Evolutionary conservation across 2,113 vertebrate species (phyloP).

Genomic region (Eonycteris spelaea): DNA sequence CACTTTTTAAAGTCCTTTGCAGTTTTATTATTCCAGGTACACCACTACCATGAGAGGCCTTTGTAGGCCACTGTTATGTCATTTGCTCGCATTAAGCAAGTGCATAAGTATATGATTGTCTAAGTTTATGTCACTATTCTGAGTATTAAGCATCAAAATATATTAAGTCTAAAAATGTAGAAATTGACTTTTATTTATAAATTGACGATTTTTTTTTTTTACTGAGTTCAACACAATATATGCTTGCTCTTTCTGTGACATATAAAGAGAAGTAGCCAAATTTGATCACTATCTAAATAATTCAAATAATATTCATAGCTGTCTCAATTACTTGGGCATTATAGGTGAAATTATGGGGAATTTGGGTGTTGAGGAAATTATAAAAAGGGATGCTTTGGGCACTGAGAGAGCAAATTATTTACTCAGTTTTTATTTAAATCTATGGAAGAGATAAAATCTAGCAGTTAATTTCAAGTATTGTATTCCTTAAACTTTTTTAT

Average conservation of each 20-base stretch:
- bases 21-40: constrained; percentile 65
- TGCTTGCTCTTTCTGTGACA: not conserved
- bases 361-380: not conserved
- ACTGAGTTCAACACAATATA: not conserved
- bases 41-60: not conserved
- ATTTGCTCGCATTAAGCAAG: constrained; percentile 21
- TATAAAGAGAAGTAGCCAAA: not conserved
- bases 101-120: not conserved
- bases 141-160: constrained; percentile 44
- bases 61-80: not conserved
- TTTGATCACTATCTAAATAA: not conserved
- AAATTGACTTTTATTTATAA: constrained; percentile 38
- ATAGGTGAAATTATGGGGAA: not conserved
- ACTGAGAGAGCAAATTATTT: not conserved
- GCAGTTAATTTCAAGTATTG: constrained; percentile 10
- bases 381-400: not conserved
- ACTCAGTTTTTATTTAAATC: not conserved
- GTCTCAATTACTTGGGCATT: not conserved
- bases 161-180: constrained; percentile 3
- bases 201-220: not conserved
- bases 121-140: constrained; percentile 32
- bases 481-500: not conserved
- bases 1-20: not conserved
- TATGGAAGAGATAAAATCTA: not conserved
- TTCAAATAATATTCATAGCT: not conserved